Conservation (phyloP, 2,888 invertebrate genomes). For the Standfussiana lucernea region DNA sequence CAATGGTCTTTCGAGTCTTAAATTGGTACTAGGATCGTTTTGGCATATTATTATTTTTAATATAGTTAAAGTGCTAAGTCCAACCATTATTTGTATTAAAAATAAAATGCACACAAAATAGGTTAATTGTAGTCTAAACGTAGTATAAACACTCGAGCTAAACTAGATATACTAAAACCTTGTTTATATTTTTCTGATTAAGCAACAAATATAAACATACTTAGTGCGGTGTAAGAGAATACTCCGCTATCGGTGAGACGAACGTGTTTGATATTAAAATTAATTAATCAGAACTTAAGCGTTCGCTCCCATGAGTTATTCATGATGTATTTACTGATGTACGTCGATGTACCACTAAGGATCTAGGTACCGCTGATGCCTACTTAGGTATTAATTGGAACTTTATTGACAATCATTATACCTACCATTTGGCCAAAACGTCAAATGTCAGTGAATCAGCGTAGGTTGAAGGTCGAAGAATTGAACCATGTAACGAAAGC, state of each 20-base stretch:
- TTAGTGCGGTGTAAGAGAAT: slow-evolving; percentile 13
- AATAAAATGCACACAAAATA: background rate
- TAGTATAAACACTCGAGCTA: slow-evolving; percentile 17
- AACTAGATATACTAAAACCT: slow-evolving; percentile 10
- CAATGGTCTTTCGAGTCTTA: background rate
- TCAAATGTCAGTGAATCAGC: slow-evolving; percentile 14
- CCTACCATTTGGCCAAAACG: background rate
- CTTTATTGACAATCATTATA: background rate
- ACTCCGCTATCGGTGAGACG: background rate
- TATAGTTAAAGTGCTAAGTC: background rate
- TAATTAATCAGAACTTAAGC: slow-evolving; percentile 25
- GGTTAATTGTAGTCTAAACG: background rate
- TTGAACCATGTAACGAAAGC: background rate
- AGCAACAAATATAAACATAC: slow-evolving; percentile 17
- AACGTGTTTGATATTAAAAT: slow-evolving; percentile 31
- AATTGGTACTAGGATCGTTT: background rate
- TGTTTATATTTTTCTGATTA: slow-evolving; percentile 39
- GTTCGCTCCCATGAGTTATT: slow-evolving; percentile 13
- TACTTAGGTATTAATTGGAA: background rate
- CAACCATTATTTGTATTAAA: background rate
- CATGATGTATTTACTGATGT: slow-evolving; percentile 1
- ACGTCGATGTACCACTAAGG: background rate
- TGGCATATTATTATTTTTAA: background rate
- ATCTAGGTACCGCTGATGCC: background rate
- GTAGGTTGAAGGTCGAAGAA: background rate